Conservation (phyloP, 2,113 vertebrate species). For the Zapornia atra region DNA sequence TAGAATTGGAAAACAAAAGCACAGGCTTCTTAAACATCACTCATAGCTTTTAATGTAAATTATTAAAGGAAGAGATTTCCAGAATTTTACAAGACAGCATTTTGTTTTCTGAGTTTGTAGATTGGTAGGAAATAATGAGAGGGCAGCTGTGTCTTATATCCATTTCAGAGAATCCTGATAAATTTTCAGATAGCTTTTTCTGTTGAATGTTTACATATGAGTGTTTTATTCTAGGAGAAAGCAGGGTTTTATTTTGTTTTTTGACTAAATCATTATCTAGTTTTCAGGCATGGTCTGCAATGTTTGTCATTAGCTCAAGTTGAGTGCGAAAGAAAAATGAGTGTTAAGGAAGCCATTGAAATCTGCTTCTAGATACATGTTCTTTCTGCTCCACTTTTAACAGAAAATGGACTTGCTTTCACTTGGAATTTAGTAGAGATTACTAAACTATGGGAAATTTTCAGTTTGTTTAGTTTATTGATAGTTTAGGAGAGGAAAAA, state of each 20-base stretch:
- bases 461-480: neutral
- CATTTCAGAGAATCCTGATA: neutral
- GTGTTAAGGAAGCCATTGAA: neutral
- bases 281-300: neutral
- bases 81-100: constrained; percentile 15
- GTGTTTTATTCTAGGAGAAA: neutral
- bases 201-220: neutral
- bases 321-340: neutral
- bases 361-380: neutral
- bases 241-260: neutral
- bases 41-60: constrained; percentile 35
- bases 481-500: neutral
- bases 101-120: constrained; percentile 26
- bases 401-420: neutral
- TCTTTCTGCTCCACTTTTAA: neutral
- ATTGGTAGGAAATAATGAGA: constrained; percentile 24
- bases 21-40: constrained; percentile 48
- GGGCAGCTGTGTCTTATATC: neutral
- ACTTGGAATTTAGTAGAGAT: neutral
- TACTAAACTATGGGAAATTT: neutral
- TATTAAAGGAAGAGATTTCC: constrained; percentile 49
- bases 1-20: constrained; percentile 34
- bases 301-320: neutral
- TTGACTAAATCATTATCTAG: neutral
- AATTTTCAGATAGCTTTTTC: neutral